Conservation (phyloP, 2,797 vertebrate genomes). For the Tinamus major region DNA sequence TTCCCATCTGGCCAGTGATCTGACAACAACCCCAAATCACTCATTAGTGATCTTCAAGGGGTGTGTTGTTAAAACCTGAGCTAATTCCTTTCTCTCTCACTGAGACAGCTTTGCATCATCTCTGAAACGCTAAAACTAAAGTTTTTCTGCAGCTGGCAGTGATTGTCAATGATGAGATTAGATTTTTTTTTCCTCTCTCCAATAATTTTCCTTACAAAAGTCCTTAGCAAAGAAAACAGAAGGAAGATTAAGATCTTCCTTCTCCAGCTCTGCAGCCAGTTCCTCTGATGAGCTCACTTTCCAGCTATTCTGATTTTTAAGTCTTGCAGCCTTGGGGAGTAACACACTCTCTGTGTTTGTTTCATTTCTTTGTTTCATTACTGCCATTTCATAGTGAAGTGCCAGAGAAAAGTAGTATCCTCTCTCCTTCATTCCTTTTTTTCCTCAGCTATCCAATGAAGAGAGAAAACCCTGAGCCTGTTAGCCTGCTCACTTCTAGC, state of each 20-base stretch:
- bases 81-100: background rate
- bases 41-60: constrained; percentile 43
- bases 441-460: background rate
- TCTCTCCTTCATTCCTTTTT: background rate
- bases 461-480: accelerated
- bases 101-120: background rate
- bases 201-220: background rate
- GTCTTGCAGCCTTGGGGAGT: background rate
- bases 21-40: constrained; percentile 49
- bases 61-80: constrained; percentile 17
- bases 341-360: background rate
- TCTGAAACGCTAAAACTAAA: background rate
- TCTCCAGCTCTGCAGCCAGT: background rate
- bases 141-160: constrained; percentile 25
- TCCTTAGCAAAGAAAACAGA: background rate
- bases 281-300: background rate
- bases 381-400: background rate
- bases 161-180: background rate
- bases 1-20: background rate
- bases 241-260: background rate
- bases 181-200: background rate
- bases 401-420: background rate
- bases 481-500: background rate
- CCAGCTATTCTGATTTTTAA: background rate
- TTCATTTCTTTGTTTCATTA: background rate